Percentiles rank a stretch among this genome's conserved stretches.
These are phyloP conservation scores for Drosophila lowei DNA, from an alignment of 1,140 invertebrate species.

Conservation along the genomic window DNA sequence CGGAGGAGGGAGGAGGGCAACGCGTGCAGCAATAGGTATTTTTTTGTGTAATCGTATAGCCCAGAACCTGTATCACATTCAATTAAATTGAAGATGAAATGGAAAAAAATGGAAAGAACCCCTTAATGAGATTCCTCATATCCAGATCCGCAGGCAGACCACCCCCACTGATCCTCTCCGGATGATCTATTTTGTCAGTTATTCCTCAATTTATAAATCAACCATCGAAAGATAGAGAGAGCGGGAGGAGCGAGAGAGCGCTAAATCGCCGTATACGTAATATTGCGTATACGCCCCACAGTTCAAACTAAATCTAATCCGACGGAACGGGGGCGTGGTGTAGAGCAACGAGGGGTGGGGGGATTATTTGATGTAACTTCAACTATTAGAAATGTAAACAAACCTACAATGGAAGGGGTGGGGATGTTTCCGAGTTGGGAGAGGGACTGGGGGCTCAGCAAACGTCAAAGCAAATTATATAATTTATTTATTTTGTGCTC, in stretches of 20 bases:
- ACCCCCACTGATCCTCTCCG: slow-evolving; percentile 17
- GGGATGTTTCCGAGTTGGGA: background rate
- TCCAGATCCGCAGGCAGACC: background rate
- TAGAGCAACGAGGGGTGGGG: no score
- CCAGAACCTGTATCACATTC: slow-evolving; percentile 19
- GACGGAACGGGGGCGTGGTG: background rate
- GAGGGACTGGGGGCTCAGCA: background rate
- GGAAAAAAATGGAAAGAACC: background rate
- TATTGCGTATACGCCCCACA: slow-evolving; percentile 48
- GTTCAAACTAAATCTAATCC: slow-evolving; percentile 17
- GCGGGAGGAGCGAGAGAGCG: background rate
- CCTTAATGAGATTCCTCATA: background rate
- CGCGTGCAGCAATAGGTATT: background rate
- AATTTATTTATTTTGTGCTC: slow-evolving; percentile 69
- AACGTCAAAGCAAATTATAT: slow-evolving; percentile 71
- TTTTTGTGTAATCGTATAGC: slow-evolving; percentile 17
- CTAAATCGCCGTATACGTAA: slow-evolving; percentile 51
- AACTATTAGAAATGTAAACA: slow-evolving; percentile 53
- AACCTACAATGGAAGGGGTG: slow-evolving; percentile 10
- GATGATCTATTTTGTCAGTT: slow-evolving; percentile 36
- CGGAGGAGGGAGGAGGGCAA: no score
- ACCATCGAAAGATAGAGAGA: background rate
- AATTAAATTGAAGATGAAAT: slow-evolving; percentile 10
- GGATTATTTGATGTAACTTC: slow-evolving; percentile 24
- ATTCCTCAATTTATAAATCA: slow-evolving; percentile 59